Percentiles rank a stretch among this genome's conserved stretches.
These are phyloP conservation scores for Nemoura dubitans DNA, from an alignment of 2,888 invertebrate genomes.

Conservation along the genomic window DNA sequence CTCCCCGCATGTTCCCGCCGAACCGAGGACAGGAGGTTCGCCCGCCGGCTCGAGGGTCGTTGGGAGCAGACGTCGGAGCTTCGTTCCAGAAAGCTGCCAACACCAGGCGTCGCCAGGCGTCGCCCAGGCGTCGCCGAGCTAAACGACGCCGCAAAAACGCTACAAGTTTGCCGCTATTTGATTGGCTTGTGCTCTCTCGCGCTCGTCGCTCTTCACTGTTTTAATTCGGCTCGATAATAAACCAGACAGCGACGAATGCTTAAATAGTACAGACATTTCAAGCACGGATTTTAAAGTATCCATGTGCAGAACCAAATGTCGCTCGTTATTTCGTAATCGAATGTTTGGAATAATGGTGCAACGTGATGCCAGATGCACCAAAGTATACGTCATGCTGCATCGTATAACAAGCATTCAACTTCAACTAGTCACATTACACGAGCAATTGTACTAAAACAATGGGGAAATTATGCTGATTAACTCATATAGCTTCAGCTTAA, in stretches of 20 bases:
- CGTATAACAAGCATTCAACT: neutral
- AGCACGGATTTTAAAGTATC: neutral
- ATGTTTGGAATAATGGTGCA: neutral
- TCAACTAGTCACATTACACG: neutral
- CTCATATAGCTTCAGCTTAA: too few relatives aligned
- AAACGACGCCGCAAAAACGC: conserved; percentile 36
- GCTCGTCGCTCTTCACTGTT: neutral
- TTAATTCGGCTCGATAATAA: neutral
- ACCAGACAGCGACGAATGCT: neutral
- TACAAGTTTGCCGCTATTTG: conserved; percentile 27
- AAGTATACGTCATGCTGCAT: neutral
- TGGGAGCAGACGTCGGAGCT: neutral
- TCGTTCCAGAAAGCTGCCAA: neutral
- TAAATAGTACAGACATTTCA: neutral
- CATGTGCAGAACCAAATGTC: neutral
- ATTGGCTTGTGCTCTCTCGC: conserved; percentile 15
- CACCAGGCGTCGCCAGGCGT: neutral
- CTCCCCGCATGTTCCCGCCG: neutral
- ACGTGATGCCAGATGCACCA: neutral
- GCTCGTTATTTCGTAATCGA: neutral
- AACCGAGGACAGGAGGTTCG: neutral
- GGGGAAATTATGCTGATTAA: too few relatives aligned
- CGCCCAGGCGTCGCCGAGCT: neutral
- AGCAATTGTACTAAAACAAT: too few relatives aligned
- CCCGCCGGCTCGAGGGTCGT: neutral